These are phyloP conservation scores for Sialis fuliginosa DNA, from an alignment of 2,888 invertebrate genomes.

Conservation along the genomic window DNA sequence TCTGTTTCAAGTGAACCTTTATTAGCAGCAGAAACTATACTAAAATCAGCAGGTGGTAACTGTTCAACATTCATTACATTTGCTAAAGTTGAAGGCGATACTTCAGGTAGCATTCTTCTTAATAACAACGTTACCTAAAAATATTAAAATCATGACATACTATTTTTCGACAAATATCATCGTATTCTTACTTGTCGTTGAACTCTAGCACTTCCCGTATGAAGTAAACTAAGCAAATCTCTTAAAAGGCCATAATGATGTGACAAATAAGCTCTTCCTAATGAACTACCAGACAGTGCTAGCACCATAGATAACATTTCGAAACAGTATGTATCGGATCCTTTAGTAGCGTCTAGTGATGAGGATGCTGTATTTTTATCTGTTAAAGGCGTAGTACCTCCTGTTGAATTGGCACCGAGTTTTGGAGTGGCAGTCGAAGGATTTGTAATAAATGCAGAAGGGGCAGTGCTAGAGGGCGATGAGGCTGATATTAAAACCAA, in stretches of 20 bases:
- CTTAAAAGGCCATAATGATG: conserved; percentile 72
- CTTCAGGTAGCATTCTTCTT: conserved; percentile 75
- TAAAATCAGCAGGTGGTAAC: conserved; percentile 59
- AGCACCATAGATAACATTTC: conserved; percentile 93
- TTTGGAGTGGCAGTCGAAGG: conserved; percentile 20
- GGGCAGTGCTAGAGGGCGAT: conserved; percentile 17
- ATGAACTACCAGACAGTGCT: conserved; percentile 81
- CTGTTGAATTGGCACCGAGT: conserved; percentile 14
- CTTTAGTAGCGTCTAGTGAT: conserved; percentile 30
- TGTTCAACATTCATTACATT: conserved; percentile 53
- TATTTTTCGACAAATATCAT: neutral
- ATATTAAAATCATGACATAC: neutral
- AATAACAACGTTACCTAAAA: conserved; percentile 64
- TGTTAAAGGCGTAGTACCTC: conserved; percentile 17
- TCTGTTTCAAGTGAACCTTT: conserved; percentile 24
- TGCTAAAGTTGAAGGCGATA: conserved; percentile 68
- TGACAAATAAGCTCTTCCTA: conserved; percentile 77
- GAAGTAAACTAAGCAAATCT: conserved; percentile 71
- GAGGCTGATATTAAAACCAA: conserved; percentile 33
- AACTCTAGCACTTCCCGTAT: conserved; percentile 87
- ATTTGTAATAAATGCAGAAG: neutral
- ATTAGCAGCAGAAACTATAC: conserved; percentile 43
- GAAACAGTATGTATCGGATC: conserved; percentile 85
- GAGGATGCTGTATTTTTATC: conserved; percentile 11
- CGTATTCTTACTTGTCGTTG: conserved; percentile 59